Conservation (phyloP, 1,140 invertebrate species). For the Drosophila ohnishii region DNA sequence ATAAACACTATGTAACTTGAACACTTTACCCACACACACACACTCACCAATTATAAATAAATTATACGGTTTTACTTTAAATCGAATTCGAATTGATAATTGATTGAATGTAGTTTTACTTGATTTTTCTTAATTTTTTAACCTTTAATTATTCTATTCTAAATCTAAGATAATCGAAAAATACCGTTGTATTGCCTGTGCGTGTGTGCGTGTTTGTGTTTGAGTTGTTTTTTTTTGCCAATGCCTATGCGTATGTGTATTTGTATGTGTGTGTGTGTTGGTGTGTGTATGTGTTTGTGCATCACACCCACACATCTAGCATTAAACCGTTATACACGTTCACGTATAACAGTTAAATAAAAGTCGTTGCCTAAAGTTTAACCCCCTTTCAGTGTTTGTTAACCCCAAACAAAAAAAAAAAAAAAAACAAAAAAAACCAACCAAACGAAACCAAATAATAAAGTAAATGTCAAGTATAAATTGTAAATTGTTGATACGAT, state of each 20-base stretch:
- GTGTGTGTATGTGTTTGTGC: slow-evolving; percentile 35
- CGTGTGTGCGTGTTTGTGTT: slow-evolving; percentile 51
- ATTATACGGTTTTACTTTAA: slow-evolving; percentile 14
- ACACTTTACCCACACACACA: slow-evolving; percentile 5
- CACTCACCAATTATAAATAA: slow-evolving; percentile 22
- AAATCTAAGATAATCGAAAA: slow-evolving; percentile 26
- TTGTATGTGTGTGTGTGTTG: slow-evolving; percentile 28
- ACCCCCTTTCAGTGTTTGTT: slow-evolving; percentile 19
- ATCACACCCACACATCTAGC: slow-evolving; percentile 30
- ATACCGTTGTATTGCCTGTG: slow-evolving; percentile 48
- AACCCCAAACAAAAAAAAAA: slow-evolving; percentile 3
- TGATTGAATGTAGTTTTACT: slow-evolving; percentile 32
- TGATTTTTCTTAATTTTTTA: slow-evolving; percentile 5
- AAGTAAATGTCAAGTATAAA: slow-evolving; percentile 30
- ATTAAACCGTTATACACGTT: slow-evolving; percentile 31
- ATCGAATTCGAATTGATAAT: slow-evolving; percentile 27
- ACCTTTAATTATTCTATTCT: slow-evolving; percentile 2
- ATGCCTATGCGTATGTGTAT: slow-evolving; percentile 40
- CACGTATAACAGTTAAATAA: slow-evolving; percentile 41
- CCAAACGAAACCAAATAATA: slow-evolving; percentile 19
- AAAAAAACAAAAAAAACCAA: slow-evolving; percentile 1
- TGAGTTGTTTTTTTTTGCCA: slow-evolving; percentile 35
- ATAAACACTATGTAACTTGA: slow-evolving; percentile 16
- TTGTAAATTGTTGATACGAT: slow-evolving; percentile 40
- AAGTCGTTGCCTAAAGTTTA: slow-evolving; percentile 39